Evolutionary conservation across 2,888 invertebrate species (phyloP).

Genomic region (Drosophila planitibia): DNA sequence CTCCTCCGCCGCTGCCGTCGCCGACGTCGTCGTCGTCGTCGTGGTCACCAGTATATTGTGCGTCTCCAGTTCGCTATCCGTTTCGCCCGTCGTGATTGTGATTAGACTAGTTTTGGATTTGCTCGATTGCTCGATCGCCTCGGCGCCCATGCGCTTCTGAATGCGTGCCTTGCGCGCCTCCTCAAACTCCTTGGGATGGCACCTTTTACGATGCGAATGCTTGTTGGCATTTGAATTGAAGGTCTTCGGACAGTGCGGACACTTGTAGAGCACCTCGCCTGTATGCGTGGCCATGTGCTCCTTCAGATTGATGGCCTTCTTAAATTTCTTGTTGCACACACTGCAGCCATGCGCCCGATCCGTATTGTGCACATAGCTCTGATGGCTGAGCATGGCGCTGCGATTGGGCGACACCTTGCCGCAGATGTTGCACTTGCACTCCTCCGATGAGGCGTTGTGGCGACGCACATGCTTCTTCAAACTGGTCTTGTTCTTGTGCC

Average conservation of each 20-base stretch:
- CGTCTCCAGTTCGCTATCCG: conserved; percentile 44
- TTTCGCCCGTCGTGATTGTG: conserved; percentile 58
- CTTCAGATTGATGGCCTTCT: conserved; percentile 82
- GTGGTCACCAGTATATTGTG: conserved; percentile 67
- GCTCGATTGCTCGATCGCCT: not conserved
- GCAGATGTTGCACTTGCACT: conserved; percentile 82
- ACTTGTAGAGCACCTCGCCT: conserved; percentile 84
- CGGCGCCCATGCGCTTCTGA: conserved; percentile 58
- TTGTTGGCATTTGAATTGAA: conserved; percentile 85
- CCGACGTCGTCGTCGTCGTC: conserved; percentile 12
- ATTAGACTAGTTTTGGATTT: conserved; percentile 41
- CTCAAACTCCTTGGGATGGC: conserved; percentile 83
- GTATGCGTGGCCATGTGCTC: conserved; percentile 85
- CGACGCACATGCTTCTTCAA: conserved; percentile 83
- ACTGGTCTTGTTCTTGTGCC: conserved; percentile 84
- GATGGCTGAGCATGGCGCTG: conserved; percentile 83
- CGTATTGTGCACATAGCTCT: conserved; percentile 83
- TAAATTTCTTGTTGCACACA: conserved; percentile 84
- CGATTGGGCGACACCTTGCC: conserved; percentile 83
- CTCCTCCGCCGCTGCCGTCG: conserved; percentile 46
- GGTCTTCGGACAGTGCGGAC: conserved; percentile 84
- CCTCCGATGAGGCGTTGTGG: conserved; percentile 77
- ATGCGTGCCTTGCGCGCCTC: conserved; percentile 72
- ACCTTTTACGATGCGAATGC: conserved; percentile 84
- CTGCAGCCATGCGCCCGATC: conserved; percentile 82